Evolutionary conservation across 2,797 vertebrate species (phyloP).

Genomic region (Cyclopterus lumpus): DNA sequence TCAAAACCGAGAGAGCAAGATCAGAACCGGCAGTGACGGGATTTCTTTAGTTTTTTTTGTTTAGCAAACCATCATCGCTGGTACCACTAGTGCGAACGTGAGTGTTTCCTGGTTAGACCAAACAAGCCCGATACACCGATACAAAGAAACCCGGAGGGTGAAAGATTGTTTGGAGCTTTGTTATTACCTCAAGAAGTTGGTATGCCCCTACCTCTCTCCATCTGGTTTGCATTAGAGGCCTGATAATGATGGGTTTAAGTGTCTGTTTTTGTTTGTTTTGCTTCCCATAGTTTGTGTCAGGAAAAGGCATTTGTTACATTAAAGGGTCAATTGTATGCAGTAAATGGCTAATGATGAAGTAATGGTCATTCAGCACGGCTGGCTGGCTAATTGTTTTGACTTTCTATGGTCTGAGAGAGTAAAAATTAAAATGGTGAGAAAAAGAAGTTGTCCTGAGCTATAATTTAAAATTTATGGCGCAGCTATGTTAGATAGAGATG

Average conservation of each 20-base stretch:
- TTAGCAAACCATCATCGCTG: conserved; percentile 29
- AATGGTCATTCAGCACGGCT: conserved; percentile 57
- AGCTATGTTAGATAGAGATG: too few species aligned
- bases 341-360: conserved; percentile 73
- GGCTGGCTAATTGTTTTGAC: conserved; percentile 63
- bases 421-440: conserved; percentile 28
- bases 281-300: conserved; percentile 84
- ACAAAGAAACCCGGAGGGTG: conserved; percentile 60
- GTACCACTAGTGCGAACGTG: conserved; percentile 20
- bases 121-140: conserved; percentile 51
- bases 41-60: conserved; percentile 20
- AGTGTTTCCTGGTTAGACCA: conserved; percentile 28
- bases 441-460: not conserved
- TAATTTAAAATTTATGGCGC: conserved; percentile 27
- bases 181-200: conserved; percentile 93
- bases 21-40: conserved; percentile 31
- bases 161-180: conserved; percentile 75
- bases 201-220: conserved; percentile 86
- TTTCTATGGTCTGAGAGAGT: conserved; percentile 59
- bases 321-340: conserved; percentile 80
- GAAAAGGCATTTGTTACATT: conserved; percentile 86
- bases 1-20: conserved; percentile 61
- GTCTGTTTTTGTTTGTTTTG: conserved; percentile 87
- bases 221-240: conserved; percentile 92
- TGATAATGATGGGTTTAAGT: conserved; percentile 89